Conservation (phyloP, 2,797 vertebrate genomes). For the Anomalospiza imberbis region DNA sequence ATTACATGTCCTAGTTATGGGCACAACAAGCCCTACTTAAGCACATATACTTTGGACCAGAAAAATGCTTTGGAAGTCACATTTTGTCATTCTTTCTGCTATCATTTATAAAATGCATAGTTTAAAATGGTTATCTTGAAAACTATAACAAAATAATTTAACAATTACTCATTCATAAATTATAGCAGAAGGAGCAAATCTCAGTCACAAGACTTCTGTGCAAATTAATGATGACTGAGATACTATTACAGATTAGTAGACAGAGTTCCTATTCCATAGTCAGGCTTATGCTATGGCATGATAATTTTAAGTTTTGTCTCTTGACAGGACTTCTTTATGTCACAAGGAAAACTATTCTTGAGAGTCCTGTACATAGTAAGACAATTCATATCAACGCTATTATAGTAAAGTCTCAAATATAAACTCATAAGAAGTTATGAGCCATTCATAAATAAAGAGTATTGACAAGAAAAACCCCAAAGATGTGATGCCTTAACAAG, state of each 20-base stretch:
- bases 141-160: not conserved
- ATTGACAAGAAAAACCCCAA: not conserved
- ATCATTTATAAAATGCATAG: not conserved
- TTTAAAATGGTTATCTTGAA: not conserved
- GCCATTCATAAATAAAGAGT: not conserved
- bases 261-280: not conserved
- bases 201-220: not conserved
- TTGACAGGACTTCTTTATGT: not conserved
- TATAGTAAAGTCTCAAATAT: not conserved
- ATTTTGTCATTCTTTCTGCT: not conserved
- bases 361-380: not conserved
- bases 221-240: not conserved
- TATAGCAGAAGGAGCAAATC: not conserved
- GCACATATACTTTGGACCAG: not conserved
- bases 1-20: not conserved
- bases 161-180: not conserved
- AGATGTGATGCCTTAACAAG: not conserved
- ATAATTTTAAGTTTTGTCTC: not conserved
- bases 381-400: not conserved
- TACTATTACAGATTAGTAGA: not conserved
- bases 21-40: not conserved
- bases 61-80: not conserved
- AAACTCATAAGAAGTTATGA: not conserved
- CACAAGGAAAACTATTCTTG: not conserved
- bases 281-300: not conserved